phyloP scores from a whole-genome alignment of 1,140 invertebrate genomes.

The Eufriesea mexicana region DNA sequence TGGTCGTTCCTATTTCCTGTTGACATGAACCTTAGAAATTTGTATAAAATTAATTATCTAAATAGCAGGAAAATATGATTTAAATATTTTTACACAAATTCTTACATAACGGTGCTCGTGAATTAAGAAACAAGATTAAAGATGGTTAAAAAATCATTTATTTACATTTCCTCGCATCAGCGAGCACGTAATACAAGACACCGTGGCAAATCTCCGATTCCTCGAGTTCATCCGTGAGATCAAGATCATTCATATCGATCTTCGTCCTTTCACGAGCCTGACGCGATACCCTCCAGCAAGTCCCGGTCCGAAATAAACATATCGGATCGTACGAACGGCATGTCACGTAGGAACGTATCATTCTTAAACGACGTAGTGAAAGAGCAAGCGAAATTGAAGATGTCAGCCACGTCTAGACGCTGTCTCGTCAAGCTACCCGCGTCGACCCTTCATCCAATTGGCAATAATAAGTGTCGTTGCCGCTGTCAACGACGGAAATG shows the following conservation, averaged over 20 bases:
- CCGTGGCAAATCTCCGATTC: neutral
- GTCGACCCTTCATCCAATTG: slow-evolving; percentile 74
- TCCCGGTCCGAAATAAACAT: slow-evolving; percentile 30
- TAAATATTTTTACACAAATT: too few species aligned
- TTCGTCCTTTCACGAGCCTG: slow-evolving; percentile 31
- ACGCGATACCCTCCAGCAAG: neutral
- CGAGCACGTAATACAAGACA: too few species aligned
- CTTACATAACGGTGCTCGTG: too few species aligned
- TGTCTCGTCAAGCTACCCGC: slow-evolving; percentile 73
- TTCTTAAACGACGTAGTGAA: slow-evolving; percentile 52
- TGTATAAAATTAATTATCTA: too few species aligned
- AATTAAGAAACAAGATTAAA: neutral
- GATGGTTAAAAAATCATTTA: neutral
- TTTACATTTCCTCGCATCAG: neutral
- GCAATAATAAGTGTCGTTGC: slow-evolving; percentile 68
- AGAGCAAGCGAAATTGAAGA: slow-evolving; percentile 68
- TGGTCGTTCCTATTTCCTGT: too few species aligned
- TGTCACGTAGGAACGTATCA: slow-evolving; percentile 52
- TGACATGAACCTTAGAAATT: too few species aligned
- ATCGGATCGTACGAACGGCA: slow-evolving; percentile 30
- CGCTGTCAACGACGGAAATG: slow-evolving; percentile 68
- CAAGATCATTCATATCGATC: slow-evolving; percentile 43
- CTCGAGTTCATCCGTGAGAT: neutral
- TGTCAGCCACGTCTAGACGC: slow-evolving; percentile 74
- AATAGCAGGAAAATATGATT: too few species aligned